Conservation (phyloP, 30 jellyfish, hydroid and myxozoan species). For the Rhopilema esculentum region DNA sequence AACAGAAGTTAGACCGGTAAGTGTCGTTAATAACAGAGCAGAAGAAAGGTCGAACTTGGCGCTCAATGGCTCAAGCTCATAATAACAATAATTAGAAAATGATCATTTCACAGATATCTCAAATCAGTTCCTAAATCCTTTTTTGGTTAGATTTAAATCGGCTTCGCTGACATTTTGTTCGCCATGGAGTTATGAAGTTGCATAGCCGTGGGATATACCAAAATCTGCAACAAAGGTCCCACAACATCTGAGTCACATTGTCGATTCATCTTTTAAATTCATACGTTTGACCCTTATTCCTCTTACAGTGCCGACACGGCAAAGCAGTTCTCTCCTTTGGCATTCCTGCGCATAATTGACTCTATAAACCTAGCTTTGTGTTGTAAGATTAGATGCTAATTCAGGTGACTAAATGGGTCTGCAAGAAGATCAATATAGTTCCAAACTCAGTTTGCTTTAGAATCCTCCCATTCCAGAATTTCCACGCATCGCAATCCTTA, state of each 20-base stretch:
- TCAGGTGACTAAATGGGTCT: constrained; percentile 40
- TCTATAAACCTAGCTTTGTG: constrained; percentile 47
- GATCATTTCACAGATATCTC: neutral
- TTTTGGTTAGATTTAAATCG: neutral
- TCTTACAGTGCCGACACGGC: constrained; percentile 32
- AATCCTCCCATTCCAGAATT: constrained; percentile 27
- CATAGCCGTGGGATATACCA: neutral
- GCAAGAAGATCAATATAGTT: constrained; percentile 28
- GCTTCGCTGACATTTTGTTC: neutral
- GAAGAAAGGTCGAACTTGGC: neutral
- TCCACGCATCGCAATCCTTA: constrained; percentile 40
- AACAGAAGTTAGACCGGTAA: too few species aligned
- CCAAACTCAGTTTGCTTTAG: constrained; percentile 32
- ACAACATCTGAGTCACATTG: constrained; percentile 4
- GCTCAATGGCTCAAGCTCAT: neutral
- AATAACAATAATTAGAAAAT: neutral
- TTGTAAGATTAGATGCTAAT: constrained; percentile 59
- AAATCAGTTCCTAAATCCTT: neutral
- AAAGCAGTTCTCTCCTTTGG: constrained; percentile 2
- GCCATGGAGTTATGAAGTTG: neutral
- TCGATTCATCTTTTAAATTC: constrained; percentile 16
- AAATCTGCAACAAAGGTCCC: constrained; percentile 34
- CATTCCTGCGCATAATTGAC: constrained; percentile 11
- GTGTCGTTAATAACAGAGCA: too few species aligned
- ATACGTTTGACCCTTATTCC: constrained; percentile 42